These are phyloP conservation scores for Lutjanus argentimaculatus DNA, from an alignment of 2,797 vertebrate species.

Conservation along the genomic window DNA sequence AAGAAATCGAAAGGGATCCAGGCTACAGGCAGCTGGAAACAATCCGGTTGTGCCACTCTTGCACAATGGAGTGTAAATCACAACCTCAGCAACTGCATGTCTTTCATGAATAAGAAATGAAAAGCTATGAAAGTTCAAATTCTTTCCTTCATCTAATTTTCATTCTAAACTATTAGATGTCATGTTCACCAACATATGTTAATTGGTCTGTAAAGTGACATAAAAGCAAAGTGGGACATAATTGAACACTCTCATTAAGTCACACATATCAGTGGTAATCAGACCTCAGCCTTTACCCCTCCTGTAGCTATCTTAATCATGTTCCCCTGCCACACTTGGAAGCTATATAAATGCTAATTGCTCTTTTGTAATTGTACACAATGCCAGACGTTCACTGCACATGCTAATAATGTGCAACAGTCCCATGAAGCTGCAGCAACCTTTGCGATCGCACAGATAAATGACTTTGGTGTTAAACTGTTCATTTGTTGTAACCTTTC, in stretches of 20 bases:
- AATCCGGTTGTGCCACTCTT: constrained; percentile 49
- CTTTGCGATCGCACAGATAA: constrained; percentile 67
- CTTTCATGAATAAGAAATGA: constrained; percentile 49
- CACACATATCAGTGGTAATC: constrained; percentile 28
- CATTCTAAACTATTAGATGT: constrained; percentile 29
- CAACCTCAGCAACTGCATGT: constrained; percentile 45
- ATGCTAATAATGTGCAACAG: constrained; percentile 59
- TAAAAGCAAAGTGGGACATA: constrained; percentile 42
- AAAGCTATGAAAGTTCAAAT: constrained; percentile 46
- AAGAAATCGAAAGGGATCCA: constrained; percentile 31
- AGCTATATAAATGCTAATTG: constrained; percentile 82
- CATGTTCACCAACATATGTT: constrained; percentile 35
- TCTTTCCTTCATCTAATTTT: constrained; percentile 30
- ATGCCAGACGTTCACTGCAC: constrained; percentile 42
- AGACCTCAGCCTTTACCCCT: constrained; percentile 37
- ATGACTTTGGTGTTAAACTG: constrained; percentile 64
- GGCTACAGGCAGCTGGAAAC: constrained; percentile 29
- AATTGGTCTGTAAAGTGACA: constrained; percentile 36
- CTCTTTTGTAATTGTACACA: constrained; percentile 75
- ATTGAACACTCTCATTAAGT: constrained; percentile 54
- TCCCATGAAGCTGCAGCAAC: constrained; percentile 61
- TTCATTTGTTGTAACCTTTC: constrained; percentile 79
- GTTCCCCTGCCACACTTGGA: constrained; percentile 36
- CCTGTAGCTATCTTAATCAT: constrained; percentile 60
- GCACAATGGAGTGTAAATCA: constrained; percentile 32